Percentiles rank a stretch among this genome's conserved stretches.
Conservation (phyloP, 2,797 vertebrate genomes). For the Melanotaenia pygmaea region DNA sequence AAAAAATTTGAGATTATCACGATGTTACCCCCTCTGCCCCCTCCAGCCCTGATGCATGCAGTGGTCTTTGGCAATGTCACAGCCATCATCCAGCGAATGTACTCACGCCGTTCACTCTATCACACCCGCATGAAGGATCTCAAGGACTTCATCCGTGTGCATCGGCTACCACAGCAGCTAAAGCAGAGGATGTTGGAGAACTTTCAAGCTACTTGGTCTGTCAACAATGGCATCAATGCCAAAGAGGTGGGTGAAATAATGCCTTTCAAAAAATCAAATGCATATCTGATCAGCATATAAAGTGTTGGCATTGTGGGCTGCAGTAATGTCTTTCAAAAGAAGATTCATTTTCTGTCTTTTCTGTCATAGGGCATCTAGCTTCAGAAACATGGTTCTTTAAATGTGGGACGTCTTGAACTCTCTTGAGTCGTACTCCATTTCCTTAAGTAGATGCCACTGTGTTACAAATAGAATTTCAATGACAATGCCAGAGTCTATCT, state of each 20-base stretch:
- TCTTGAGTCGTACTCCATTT: conserved; percentile 60
- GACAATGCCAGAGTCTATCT: conserved; percentile 33
- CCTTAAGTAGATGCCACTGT: conserved; percentile 42
- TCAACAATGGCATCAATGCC: conserved; percentile 95
- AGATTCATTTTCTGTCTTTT: conserved; percentile 8
- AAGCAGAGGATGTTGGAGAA: conserved; percentile 97
- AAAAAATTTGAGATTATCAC: not conserved
- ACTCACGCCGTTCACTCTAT: conserved; percentile 94
- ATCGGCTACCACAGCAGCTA: conserved; percentile 91
- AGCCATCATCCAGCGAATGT: conserved; percentile 98
- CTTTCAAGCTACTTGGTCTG: conserved; percentile 97
- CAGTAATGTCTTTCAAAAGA: not conserved
- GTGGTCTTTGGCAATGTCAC: conserved; percentile 97
- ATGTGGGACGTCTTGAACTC: conserved; percentile 53
- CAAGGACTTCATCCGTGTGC: conserved; percentile 95
- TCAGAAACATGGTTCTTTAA: conserved; percentile 40
- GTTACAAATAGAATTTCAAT: conserved; percentile 49
- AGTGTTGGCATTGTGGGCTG: conserved; percentile 9
- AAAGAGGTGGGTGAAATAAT: conserved; percentile 87
- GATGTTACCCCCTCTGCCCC: not conserved
- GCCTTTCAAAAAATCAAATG: no score
- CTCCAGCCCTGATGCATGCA: conserved; percentile 94
- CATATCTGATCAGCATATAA: not conserved
- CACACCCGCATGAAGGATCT: conserved; percentile 96
- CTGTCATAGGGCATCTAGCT: conserved; percentile 20